Base-by-base conservation (phyloP, 2,797 vertebrate genomes). In the Micropoecilia bifurca region DNA sequence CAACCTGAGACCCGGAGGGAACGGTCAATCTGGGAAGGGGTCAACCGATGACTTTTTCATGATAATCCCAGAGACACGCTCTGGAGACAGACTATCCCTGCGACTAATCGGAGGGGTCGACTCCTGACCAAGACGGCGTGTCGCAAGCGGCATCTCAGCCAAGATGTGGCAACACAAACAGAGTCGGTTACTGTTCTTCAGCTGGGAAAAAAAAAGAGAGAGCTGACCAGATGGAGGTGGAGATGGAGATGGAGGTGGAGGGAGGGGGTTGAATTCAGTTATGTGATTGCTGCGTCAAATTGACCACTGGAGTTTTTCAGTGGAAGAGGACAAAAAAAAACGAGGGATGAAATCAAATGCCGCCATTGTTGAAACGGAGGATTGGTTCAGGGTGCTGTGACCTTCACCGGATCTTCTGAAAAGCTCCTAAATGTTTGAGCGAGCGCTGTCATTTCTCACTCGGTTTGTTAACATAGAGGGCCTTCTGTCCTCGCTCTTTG, bases 391-490 rank as follows among this genome's bases (percentile, higher is more conserved):
- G 88, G 84, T 76, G 91, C 85, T 72, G 72, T 92, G 94, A 95
- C 94, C 93, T 91, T 92, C 79, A 85, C 91, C 87, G 88, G 89
- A 94, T 90, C 88, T 86, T 91, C 90, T 92, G 82, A 93, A 93
- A 93, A 92, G 93, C 88, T 82, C 89, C 87, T 88, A 94, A 94
- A 95, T 95, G 94, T 94, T 94, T 94, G 90, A 91, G 84, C 76
- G 87, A 92, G 88, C 84, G 80, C 90, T 94, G 93, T 93, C 92
- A 92, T 94, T 91, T 94, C 84, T 95, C 92, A 92, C 83, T 92
- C 81, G 3, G 76, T 83, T 89, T 89, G 90, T 77, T 72, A 80
- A 75, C 90, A 94, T 80, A 95, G 91, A 94, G 81, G 81, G 43
- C 20, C 77, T 83, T 92, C 90, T 94, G 93, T 95, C 61, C 84